These are phyloP conservation scores for Naso thynnoides DNA, from an alignment of 2,797 vertebrate species.

Conservation along the genomic window DNA sequence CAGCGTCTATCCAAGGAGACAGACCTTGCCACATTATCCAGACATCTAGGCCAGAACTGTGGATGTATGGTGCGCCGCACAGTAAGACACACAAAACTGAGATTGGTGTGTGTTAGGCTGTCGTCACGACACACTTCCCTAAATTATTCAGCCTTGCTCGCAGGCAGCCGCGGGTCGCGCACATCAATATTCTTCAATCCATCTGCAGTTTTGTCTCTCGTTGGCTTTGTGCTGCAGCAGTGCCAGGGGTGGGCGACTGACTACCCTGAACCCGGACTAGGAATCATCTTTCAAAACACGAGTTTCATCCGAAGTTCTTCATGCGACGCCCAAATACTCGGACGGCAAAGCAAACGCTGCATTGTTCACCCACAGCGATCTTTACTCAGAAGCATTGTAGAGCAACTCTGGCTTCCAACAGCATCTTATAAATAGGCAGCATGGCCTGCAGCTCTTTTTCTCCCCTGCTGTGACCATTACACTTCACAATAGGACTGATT, in stretches of 20 bases:
- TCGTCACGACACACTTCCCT: slow-evolving; percentile 85
- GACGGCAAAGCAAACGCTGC: slow-evolving; percentile 46
- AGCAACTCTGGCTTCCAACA: slow-evolving; percentile 32
- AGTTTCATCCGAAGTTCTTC: slow-evolving; percentile 47
- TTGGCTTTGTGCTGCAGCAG: slow-evolving; percentile 83
- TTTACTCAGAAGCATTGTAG: slow-evolving; percentile 16
- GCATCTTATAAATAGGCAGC: slow-evolving; percentile 64
- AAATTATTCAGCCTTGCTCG: slow-evolving; percentile 88
- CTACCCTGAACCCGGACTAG: slow-evolving; percentile 61
- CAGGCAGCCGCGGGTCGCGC: slow-evolving; percentile 86
- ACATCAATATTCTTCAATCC: slow-evolving; percentile 89
- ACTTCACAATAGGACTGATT: slow-evolving; percentile 80
- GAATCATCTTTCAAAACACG: slow-evolving; percentile 65
- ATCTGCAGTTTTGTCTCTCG: slow-evolving; percentile 87
- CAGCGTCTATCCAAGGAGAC: slow-evolving; percentile 69
- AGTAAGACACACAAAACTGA: slow-evolving; percentile 68
- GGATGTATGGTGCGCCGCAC: slow-evolving; percentile 59
- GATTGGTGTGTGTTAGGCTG: slow-evolving; percentile 82
- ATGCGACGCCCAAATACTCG: slow-evolving; percentile 43
- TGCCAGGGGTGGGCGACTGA: slow-evolving; percentile 76
- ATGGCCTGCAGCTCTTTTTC: slow-evolving; percentile 67
- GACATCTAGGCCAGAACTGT: slow-evolving; percentile 68
- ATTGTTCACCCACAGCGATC: slow-evolving; percentile 15
- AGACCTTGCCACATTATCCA: slow-evolving; percentile 63
- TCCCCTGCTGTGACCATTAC: slow-evolving; percentile 73